Base-by-base conservation (phyloP, 2,113 vertebrate species). In the Cinclus mexicanus region DNA sequence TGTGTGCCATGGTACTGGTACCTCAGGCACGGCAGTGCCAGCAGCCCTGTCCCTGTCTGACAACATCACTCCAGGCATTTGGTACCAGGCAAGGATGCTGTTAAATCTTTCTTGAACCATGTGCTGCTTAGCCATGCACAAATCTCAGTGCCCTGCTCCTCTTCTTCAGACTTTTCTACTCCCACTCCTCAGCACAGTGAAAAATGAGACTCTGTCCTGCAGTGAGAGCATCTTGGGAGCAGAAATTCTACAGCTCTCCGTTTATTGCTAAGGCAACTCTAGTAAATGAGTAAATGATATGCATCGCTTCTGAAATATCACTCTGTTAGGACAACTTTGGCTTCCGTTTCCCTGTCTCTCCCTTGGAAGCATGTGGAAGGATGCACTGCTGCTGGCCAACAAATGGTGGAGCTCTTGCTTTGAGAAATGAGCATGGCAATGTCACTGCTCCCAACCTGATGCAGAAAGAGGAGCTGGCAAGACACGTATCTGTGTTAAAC, bases 371-470 rank as follows among this genome's bases (percentile, higher is more conserved):
- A 1, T 31, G 46, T 1, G 31, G 29, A 10, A 5, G 31, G 20
- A 29, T 85, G 68, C 92, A 24, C 80, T 97, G 94, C 94, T 87
- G 17, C 79, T 7, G 64, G 70, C 83, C 53, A 90, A 94, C 98
- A 93, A 97, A 93, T 87, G 97, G 97, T 96, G 98, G 97, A 95
- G 96, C 98, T 97, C 59, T 97, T 98, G 98, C 85, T 93, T 97
- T 97, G 96, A 89, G 95, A 94, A 98, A 95, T 55, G 75, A 19
- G 39, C 9, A 26, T 7, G 53, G 7, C 9, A 3, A 4, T 16
- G 22, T 7, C 50, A 0, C 39, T 1, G 39, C 61, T 57, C 33
- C 21, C 25, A 28, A 2, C 7, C 17, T 6, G 52, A 19, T 22
- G 46, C 69, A n/a, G 71, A 25, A 61, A 39, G 69, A 44, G 31